Percentiles rank a stretch among this genome's conserved stretches.
Evolutionary conservation across 2,888 invertebrate genomes (phyloP).

Genomic region (Julus scanicus): DNA sequence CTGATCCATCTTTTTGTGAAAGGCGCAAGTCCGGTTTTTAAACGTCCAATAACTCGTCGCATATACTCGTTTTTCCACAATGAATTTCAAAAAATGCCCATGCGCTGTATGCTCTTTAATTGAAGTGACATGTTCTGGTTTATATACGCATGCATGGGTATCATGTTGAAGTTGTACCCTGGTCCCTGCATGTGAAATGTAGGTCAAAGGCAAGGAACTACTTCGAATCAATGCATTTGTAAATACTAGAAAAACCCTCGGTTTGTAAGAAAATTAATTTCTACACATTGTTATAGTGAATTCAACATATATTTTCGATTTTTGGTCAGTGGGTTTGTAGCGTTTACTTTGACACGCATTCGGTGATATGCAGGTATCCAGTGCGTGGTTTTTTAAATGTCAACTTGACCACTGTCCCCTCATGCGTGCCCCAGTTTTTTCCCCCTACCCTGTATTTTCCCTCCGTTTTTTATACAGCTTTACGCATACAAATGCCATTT

Average conservation of each 20-base stretch:
- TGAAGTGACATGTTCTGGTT: constrained; percentile 26
- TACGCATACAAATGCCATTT: neutral
- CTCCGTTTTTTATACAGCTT: neutral
- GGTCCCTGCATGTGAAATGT: neutral
- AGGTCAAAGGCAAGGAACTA: constrained; percentile 6
- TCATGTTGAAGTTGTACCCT: neutral
- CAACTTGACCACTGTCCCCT: constrained; percentile 33
- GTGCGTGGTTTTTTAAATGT: neutral
- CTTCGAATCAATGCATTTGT: neutral
- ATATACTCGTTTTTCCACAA: constrained; percentile 26
- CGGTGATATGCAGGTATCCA: constrained; percentile 4
- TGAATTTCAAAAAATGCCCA: constrained; percentile 33
- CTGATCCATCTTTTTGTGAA: neutral
- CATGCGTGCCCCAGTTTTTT: constrained; percentile 10
- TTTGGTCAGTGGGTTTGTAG: neutral
- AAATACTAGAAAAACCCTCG: neutral
- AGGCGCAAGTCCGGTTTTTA: constrained; percentile 20
- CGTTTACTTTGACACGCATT: constrained; percentile 2
- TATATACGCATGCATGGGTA: constrained; percentile 17
- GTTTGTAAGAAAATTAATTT: neutral
- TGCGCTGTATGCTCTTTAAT: constrained; percentile 4
- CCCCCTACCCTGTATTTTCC: neutral
- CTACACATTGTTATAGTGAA: neutral
- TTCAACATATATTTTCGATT: neutral
- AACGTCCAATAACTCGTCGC: constrained; percentile 6